These are phyloP conservation scores for Drosophila falleni DNA, from an alignment of 2,888 invertebrate genomes.

Conservation along the genomic window DNA sequence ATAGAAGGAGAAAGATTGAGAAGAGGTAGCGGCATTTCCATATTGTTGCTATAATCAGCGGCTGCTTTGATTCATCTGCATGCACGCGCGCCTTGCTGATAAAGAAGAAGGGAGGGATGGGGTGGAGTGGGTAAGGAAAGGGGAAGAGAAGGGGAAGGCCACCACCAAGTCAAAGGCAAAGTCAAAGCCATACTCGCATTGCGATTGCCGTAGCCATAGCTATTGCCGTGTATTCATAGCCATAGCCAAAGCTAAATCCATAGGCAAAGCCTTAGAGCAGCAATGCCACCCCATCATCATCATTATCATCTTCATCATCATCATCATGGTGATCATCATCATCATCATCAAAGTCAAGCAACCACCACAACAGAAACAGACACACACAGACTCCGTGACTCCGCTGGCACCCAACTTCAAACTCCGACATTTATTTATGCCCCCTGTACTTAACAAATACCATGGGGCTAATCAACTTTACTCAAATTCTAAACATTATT, in stretches of 20 bases:
- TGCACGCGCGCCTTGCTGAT: constrained; percentile 57
- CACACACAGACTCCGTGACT: constrained; percentile 62
- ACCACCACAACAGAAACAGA: constrained; percentile 35
- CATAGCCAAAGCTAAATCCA: constrained; percentile 47
- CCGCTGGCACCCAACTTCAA: constrained; percentile 45
- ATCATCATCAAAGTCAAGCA: constrained; percentile 59
- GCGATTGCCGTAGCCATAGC: constrained; percentile 38
- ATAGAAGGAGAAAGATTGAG: not conserved
- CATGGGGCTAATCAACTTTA: not conserved
- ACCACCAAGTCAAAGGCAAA: constrained; percentile 44
- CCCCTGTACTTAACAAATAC: not conserved
- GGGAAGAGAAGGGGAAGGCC: constrained; percentile 3
- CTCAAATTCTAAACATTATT: not conserved
- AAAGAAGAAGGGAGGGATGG: constrained; percentile 17
- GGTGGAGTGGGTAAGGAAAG: not conserved
- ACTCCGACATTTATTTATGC: constrained; percentile 26
- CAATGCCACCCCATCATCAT: constrained; percentile 38
- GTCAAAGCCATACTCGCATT: constrained; percentile 33
- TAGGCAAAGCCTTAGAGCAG: constrained; percentile 40
- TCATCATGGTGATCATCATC: constrained; percentile 16
- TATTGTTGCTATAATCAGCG: constrained; percentile 79
- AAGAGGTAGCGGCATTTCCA: constrained; percentile 67
- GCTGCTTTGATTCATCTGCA: constrained; percentile 78
- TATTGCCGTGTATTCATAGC: constrained; percentile 28
- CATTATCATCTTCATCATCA: constrained; percentile 21